phyloP scores from a whole-genome alignment of 2,113 vertebrate species.

The Phyllostomus discolor region DNA sequence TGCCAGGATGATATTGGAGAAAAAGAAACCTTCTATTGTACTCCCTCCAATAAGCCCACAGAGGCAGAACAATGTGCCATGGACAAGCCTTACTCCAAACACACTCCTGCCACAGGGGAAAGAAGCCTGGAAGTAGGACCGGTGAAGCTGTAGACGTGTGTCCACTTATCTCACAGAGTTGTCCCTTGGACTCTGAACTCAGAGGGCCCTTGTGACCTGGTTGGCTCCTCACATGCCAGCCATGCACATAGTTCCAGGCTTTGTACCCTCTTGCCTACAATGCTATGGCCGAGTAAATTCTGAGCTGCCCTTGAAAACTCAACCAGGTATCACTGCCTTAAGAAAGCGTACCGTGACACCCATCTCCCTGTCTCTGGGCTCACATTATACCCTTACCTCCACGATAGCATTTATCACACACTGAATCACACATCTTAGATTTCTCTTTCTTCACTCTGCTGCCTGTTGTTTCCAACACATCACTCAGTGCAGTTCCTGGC shows the following conservation, averaged over 20 bases:
- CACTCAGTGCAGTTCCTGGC: background rate
- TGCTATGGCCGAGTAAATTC: background rate
- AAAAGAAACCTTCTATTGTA: background rate
- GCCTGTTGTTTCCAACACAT: background rate
- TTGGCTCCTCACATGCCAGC: background rate
- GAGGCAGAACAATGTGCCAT: background rate
- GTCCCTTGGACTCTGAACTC: background rate
- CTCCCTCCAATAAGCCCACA: background rate
- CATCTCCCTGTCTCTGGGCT: background rate
- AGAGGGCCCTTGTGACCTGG: background rate
- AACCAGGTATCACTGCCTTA: background rate
- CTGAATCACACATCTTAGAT: background rate
- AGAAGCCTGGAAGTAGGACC: background rate
- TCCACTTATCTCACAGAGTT: background rate
- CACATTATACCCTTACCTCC: background rate
- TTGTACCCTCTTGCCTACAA: background rate
- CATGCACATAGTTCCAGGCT: background rate
- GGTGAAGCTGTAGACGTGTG: rapidly evolving
- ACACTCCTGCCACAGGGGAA: background rate
- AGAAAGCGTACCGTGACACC: background rate
- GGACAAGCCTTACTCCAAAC: background rate
- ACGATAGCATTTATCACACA: background rate
- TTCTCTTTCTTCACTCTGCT: background rate
- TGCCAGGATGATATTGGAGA: background rate
- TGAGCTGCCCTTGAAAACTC: background rate